Evolutionary conservation across 2,888 invertebrate genomes (phyloP), one percentile per base, ranked within the genome.

Genomic region (Drosophila niveifrons): DNA sequence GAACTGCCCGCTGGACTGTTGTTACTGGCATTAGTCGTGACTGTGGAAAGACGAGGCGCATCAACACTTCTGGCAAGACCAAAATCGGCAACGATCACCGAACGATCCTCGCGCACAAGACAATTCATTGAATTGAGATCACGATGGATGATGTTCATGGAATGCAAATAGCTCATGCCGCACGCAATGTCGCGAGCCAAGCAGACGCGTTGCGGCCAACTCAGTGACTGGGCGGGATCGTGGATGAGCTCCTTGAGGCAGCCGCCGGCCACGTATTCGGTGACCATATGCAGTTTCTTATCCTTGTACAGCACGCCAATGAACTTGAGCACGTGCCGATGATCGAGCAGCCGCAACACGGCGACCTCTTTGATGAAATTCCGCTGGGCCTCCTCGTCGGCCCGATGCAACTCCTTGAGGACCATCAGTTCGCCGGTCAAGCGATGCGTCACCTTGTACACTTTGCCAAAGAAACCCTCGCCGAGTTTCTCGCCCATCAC

Each of bases 51-150:
- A 1, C 86, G 83, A 1, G 92, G 92, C 6, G 92, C 91, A 44
- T 90, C 92, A 36, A 97, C 96, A 65, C 97, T 95, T 64, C 98
- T 94, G 0, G 98, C 98, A 75, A 98, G 93, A 0, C 98, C 98
- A 93, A 98, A 98, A 93, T 98, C 98, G 1, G 98, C 98, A 15
- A 98, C 98, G 28, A 98, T 97, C 47, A 98, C 98, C 7, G 97
- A 96, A 90, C 96, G 96, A 92, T 98, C 97, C 93, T 97, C 96
- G 88, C 97, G 94, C 52, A 98, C 97, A 80, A 98, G 94, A 92
- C 98, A 98, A 94, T 98, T 98, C 92, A 98, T 96, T 23, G 98
- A 98, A 93, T 98, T 98, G 90, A 98, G 94, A 94, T 98, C 98
- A 58, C 98, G 93, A 93, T 98, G 98, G 78, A 98, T 98, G 77